These are phyloP conservation scores for Muschampia plurimacula DNA, from an alignment of 2,888 invertebrate genomes.

Conservation along the genomic window DNA sequence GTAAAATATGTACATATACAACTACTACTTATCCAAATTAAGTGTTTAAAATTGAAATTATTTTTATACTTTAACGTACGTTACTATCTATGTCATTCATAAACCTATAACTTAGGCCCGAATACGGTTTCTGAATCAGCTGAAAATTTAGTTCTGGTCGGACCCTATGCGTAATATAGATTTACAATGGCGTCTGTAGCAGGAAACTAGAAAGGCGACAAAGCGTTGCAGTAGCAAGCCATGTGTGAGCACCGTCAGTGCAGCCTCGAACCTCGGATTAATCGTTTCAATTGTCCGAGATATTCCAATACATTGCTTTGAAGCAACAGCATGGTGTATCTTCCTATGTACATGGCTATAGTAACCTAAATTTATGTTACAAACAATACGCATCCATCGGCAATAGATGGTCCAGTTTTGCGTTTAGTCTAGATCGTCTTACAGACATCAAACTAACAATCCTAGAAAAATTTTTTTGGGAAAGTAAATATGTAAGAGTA, in stretches of 20 bases:
- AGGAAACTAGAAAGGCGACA: conserved; percentile 20
- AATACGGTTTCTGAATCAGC: background rate
- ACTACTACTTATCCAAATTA: too few relatives aligned
- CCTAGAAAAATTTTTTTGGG: too few relatives aligned
- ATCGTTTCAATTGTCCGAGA: conserved; percentile 36
- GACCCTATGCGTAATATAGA: background rate
- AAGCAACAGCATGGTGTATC: background rate
- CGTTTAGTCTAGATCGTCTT: background rate
- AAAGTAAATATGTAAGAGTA: too few relatives aligned
- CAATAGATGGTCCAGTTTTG: background rate
- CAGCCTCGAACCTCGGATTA: conserved; percentile 11
- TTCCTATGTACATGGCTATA: background rate
- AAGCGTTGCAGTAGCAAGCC: conserved; percentile 29
- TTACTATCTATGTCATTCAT: too few relatives aligned
- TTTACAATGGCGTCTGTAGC: background rate
- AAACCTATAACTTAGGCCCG: too few relatives aligned
- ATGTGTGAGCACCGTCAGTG: conserved; percentile 24
- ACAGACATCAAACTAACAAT: background rate
- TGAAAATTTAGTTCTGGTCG: background rate
- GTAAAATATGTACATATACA: too few relatives aligned
- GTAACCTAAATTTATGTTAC: background rate
- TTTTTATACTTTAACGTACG: too few relatives aligned
- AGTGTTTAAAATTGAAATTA: too few relatives aligned
- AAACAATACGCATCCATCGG: background rate
- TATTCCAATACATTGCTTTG: conserved; percentile 29